Evolutionary conservation across 2,113 vertebrate species (phyloP), one percentile per base, ranked within the genome.

Genomic region (Rhynchomys soricoides): DNA sequence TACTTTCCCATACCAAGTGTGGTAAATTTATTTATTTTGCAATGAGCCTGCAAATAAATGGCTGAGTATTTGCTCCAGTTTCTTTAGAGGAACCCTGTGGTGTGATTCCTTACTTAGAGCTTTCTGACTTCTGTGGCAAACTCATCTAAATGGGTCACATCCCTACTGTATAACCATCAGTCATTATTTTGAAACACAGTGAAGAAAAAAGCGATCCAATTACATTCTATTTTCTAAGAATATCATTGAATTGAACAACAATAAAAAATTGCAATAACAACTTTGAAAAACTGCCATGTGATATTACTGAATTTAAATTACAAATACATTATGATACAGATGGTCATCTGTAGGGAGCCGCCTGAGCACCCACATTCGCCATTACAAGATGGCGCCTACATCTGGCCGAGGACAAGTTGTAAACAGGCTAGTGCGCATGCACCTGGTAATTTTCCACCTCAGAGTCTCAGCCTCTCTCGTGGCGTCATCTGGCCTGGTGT

Each of bases 131-230:
- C 83, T 70, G 31, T 71, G 79, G 48, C 37, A 94, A 86, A 74
- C 90, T 87, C 37, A 75, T 59, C 86, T 74, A 82, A 95, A 94
- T 55, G 71, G 85, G 64, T 95, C 86, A 22, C 15, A 66, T 68
- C 31, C n/a, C 55, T 86, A 43, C 52, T 92, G 57, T 70, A 48
- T 43, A 75, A 87, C 62, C 26, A 93, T 90, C 88, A 92, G 48
- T 91, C 45, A 90, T 37, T 55, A 95, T 75, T 91, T 74, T 93
- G n/a, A 93, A 96, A 70, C 3, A 85, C 9, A 59, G 59, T 50
- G 77, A 91, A 93, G 62, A 92, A 91, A 96, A 90, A 50, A 86
- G 31, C 82, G 43, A 91, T 75, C 64, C 90, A 90, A 90, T 75
- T 86, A 90, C 90, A 79, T 75, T 87, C 34, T 40, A 43, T 95